phyloP scores from a whole-genome alignment of 2,888 invertebrate genomes.

The Conomelus anceps region DNA sequence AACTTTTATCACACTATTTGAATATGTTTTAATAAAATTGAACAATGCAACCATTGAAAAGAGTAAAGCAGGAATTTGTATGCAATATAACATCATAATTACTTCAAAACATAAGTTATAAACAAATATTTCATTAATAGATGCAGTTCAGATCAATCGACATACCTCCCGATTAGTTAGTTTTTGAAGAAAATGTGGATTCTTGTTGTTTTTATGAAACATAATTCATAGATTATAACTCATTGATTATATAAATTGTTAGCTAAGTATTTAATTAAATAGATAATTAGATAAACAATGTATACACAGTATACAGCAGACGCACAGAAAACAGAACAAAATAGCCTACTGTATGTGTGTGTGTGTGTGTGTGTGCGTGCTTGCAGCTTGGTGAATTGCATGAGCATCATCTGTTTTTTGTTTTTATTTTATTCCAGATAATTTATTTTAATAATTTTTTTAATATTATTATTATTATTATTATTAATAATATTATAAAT shows the following conservation, averaged over 20 bases:
- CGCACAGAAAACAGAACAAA: neutral
- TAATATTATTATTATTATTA: neutral
- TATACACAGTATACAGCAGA: neutral
- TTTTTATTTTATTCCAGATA: neutral
- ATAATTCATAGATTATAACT: neutral
- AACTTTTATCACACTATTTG: neutral
- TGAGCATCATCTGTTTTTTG: neutral
- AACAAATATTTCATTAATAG: neutral
- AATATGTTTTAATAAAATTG: neutral
- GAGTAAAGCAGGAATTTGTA: neutral
- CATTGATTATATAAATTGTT: neutral
- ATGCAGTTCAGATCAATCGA: neutral
- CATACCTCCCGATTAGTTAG: neutral
- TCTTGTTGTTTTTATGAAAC: neutral
- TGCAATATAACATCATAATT: neutral
- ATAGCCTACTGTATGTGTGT: neutral
- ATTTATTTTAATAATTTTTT: neutral
- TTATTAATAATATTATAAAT: neutral
- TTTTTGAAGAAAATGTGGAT: neutral
- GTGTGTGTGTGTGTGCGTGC: neutral
- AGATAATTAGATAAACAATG: neutral
- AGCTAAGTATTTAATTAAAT: neutral
- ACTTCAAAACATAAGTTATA: neutral
- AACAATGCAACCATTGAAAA: neutral
- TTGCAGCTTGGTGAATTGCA: neutral